phyloP scores from a whole-genome alignment of 2,888 invertebrate species.

The Lacanobia wlatinum region DNA sequence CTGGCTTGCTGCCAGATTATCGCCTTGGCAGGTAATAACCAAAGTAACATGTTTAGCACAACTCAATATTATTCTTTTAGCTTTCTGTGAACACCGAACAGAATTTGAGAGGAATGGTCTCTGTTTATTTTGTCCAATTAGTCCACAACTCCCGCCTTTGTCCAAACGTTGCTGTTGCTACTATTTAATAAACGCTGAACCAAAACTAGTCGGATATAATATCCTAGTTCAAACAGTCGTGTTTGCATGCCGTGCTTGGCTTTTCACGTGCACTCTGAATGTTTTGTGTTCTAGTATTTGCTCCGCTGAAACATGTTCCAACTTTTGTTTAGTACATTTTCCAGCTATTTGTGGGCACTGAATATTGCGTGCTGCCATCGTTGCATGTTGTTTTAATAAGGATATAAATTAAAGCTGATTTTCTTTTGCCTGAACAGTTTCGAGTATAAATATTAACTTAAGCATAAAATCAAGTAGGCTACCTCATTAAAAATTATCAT shows the following conservation, averaged over 20 bases:
- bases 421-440: conserved; percentile 18
- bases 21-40: conserved; percentile 35
- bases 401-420: conserved; percentile 20
- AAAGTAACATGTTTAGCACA: conserved; percentile 26
- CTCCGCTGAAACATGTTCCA: conserved; percentile 23
- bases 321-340: conserved; percentile 28
- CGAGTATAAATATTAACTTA: conserved; percentile 24
- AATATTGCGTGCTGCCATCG: conserved; percentile 26
- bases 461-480: conserved; percentile 16
- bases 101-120: neutral
- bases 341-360: conserved; percentile 15
- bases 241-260: conserved; percentile 27
- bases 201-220: conserved; percentile 28
- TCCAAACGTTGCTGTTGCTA: neutral
- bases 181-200: conserved; percentile 15
- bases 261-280: conserved; percentile 20
- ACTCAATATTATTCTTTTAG: conserved; percentile 14
- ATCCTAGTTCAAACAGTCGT: conserved; percentile 29
- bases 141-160: neutral
- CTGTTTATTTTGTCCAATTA: neutral
- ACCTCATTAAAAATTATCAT: conserved; percentile 26
- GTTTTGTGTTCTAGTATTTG: conserved; percentile 27
- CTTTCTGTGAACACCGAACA: neutral
- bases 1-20: conserved; percentile 46
- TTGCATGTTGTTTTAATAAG: conserved; percentile 37